phyloP scores from a whole-genome alignment of 1,140 invertebrate genomes.

The Drosophila paulistorum region DNA sequence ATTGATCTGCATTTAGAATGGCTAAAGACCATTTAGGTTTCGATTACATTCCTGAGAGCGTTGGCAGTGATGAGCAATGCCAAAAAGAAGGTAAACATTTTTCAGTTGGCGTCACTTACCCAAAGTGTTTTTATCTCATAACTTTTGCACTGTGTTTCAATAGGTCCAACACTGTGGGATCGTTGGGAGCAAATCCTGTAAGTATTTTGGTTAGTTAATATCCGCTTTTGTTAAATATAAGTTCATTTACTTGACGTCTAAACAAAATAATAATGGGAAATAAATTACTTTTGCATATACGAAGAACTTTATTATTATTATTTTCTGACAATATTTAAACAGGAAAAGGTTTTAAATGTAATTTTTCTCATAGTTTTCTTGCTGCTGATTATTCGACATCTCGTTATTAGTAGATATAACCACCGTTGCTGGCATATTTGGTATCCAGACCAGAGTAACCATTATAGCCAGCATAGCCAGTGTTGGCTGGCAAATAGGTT shows the following conservation, averaged over 20 bases:
- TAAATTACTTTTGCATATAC: neutral
- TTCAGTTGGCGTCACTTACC: neutral
- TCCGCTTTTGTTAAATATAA: neutral
- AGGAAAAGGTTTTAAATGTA: neutral
- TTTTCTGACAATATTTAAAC: neutral
- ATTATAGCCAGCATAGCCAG: conserved; percentile 35
- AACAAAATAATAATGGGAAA: too few relatives aligned
- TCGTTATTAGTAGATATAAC: conserved; percentile 66
- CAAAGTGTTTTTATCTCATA: neutral
- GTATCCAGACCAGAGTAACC: conserved; percentile 64
- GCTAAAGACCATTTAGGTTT: neutral
- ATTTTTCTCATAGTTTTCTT: neutral
- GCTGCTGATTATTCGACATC: neutral
- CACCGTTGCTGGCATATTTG: conserved; percentile 71
- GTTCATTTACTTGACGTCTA: neutral
- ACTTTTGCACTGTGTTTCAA: too few relatives aligned
- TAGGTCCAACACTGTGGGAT: too few relatives aligned
- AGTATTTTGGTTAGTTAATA: neutral
- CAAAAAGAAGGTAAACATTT: too few relatives aligned
- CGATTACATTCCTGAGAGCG: too few relatives aligned
- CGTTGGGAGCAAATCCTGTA: neutral
- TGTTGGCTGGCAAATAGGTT: conserved; percentile 49
- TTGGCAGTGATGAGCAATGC: too few relatives aligned
- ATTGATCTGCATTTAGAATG: neutral
- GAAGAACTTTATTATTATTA: neutral